Conservation (phyloP, 2,797 vertebrate species). For the Pteropus rufus region DNA sequence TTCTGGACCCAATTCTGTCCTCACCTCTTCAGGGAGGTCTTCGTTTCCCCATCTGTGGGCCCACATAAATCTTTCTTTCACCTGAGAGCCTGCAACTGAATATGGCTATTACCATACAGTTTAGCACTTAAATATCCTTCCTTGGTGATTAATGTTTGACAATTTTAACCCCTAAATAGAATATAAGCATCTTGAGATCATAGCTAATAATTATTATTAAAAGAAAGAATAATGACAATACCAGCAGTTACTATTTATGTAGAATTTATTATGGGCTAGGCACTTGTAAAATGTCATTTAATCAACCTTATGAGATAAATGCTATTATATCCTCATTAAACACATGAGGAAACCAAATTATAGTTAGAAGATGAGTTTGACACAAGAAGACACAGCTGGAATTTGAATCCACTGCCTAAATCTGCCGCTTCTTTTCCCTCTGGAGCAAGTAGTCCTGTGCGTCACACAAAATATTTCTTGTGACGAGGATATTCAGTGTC, state of each 20-base stretch:
- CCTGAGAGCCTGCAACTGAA: not conserved
- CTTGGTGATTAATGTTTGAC: not conserved
- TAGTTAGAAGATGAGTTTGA: not conserved
- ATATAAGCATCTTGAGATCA: not conserved
- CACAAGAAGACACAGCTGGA: not conserved
- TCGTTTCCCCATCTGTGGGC: not conserved
- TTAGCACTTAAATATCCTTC: not conserved
- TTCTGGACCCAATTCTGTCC: not conserved
- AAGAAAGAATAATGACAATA: not conserved
- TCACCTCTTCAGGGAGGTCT: not conserved
- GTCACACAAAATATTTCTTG: not conserved
- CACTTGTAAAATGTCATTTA: not conserved
- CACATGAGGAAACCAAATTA: not conserved
- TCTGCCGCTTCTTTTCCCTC: not conserved
- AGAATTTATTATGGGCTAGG: not conserved
- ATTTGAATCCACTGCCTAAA: not conserved
- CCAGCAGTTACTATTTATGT: not conserved
- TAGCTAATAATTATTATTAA: not conserved
- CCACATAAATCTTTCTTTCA: conserved; percentile 3
- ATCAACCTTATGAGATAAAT: not conserved
- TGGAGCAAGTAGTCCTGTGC: not conserved
- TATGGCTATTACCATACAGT: not conserved
- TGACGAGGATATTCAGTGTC: not conserved
- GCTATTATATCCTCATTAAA: not conserved
- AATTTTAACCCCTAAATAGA: not conserved